These are phyloP conservation scores for Macropus fuliginosus DNA, from an alignment of 2,797 vertebrate species.

Conservation along the genomic window DNA sequence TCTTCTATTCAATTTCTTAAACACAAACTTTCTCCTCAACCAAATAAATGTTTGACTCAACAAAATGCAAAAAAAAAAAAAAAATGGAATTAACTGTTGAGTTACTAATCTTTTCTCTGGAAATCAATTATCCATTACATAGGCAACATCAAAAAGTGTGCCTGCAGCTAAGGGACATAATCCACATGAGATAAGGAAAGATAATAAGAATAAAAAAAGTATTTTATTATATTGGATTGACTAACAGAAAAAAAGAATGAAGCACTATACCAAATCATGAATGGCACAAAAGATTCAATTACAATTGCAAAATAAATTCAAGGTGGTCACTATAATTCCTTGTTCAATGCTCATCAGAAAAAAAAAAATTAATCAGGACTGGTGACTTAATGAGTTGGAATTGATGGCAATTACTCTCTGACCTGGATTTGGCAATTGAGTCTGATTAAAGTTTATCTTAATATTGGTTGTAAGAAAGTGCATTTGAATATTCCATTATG, in stretches of 20 bases:
- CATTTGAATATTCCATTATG: conserved; percentile 18
- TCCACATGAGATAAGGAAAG: conserved; percentile 21
- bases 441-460: not conserved
- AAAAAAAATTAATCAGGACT: conserved; percentile 62
- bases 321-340: conserved; percentile 46
- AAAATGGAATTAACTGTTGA: not conserved
- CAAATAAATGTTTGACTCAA: not conserved
- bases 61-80: not conserved
- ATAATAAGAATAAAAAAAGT: conserved; percentile 42
- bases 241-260: conserved; percentile 59
- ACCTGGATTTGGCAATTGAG: conserved; percentile 38
- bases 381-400: conserved; percentile 45
- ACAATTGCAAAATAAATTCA: conserved; percentile 59
- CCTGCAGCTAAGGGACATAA: not conserved
- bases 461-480: conserved; percentile 15
- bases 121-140: not conserved
- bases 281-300: conserved; percentile 55
- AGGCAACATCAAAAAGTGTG: not conserved
- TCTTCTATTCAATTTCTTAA: not conserved
- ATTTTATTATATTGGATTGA: conserved; percentile 61
- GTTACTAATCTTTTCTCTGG: not conserved
- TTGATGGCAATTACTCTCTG: conserved; percentile 18
- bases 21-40: not conserved
- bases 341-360: conserved; percentile 50
- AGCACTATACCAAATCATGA: conserved; percentile 46